These are phyloP conservation scores for Callopanchax toddi DNA, from an alignment of 2,113 vertebrate genomes.

Conservation along the genomic window DNA sequence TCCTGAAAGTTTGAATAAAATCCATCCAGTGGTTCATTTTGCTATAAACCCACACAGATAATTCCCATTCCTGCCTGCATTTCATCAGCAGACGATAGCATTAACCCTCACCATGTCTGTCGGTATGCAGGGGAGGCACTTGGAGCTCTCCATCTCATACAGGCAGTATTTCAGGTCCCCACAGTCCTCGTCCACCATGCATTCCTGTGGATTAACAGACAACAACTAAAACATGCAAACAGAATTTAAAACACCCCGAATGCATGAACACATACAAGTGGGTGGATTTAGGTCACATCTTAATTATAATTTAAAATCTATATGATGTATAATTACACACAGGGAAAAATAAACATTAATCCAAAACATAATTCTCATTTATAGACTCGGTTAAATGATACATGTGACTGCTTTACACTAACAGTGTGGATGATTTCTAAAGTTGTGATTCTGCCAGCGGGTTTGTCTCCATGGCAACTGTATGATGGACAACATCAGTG, in stretches of 20 bases:
- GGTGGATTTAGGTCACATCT: background rate
- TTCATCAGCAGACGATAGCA: too few species aligned
- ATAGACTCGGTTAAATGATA: too few species aligned
- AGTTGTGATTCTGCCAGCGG: constrained; percentile 1
- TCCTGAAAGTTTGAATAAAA: too few species aligned
- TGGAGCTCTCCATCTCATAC: constrained; percentile 85
- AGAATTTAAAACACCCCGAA: background rate
- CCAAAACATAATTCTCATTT: background rate
- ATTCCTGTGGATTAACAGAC: constrained; percentile 81
- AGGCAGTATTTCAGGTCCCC: constrained; percentile 85
- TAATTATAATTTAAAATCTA: too few species aligned
- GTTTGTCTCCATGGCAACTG: constrained; percentile 28
- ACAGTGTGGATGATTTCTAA: background rate
- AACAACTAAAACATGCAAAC: constrained; percentile 3
- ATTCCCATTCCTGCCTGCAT: too few species aligned
- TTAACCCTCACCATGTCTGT: constrained; percentile 77
- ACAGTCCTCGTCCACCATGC: constrained; percentile 94
- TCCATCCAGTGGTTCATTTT: too few species aligned
- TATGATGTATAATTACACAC: too few species aligned
- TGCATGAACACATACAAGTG: background rate
- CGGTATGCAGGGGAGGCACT: constrained; percentile 85
- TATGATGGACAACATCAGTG: background rate
- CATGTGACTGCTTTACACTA: background rate
- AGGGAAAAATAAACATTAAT: too few species aligned
- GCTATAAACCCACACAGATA: too few species aligned